Base-by-base conservation (phyloP, 1,140 invertebrate genomes). In the Anthonomus grandis region DNA sequence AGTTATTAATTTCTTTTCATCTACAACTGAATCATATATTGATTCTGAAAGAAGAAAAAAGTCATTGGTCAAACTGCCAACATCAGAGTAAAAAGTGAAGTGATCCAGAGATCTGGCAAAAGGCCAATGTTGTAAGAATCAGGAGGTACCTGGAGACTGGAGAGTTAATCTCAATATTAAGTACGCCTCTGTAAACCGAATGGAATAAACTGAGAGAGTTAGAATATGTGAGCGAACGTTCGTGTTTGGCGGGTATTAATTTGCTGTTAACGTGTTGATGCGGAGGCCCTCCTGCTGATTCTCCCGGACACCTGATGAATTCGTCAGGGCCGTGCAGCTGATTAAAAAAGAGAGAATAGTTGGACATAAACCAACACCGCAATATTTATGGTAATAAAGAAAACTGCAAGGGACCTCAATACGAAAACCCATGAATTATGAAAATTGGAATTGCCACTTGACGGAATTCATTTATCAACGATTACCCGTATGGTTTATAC, bases 221-320 rank as follows among this genome's bases (percentile, higher is more conserved):
- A 55, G 52, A 55, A n/a, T 54, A 54, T 55, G 54, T 57, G 49
- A 52, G 37, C 21, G 31, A 52, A n/a, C n/a, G n/a, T 60, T 60
- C 59, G 59, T 60, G 59, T 60, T 56, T 56, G 52, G 22, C 42
- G n/a, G 39, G 36, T 56, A 60, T 60, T 60, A 60, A 60, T 57
- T 37, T 53, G 48, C 39, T 41, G 59, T 52, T 49, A 60, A 60
- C 59, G 53, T 60, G 53, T 60, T 54, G 46, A 60, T 54, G 44
- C 53, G 42, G 47, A 48, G 38, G n/a, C n/a, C 52, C 52, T 24
- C 59, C 59, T 48, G 59, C 53, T 52, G 59, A 18, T 53, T 31
- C 51, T 46, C 38, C 47, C 37, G 53, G 47, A 54, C 59, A 57
- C 59, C 59, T 60, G 59, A 60, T 56, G 59, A 56, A 56, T 57